Percentiles rank a stretch among this genome's conserved stretches.
Evolutionary conservation across 2,113 vertebrate genomes (phyloP).

Genomic region (Eptesicus fuscus): DNA sequence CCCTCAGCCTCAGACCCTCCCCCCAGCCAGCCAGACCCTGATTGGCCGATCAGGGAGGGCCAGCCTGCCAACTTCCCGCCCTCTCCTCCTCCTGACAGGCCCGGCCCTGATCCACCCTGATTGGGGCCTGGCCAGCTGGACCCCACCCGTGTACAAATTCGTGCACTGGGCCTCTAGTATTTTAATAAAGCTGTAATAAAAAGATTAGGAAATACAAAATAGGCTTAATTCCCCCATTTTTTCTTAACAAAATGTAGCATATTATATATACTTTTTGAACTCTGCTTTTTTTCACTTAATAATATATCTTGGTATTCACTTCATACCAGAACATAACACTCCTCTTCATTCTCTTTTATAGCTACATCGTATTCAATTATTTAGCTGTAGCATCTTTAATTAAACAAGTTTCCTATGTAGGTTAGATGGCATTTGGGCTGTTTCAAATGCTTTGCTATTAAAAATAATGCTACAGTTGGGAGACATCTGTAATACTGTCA

Average conservation of each 20-base stretch:
- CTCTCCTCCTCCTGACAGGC: too few species aligned
- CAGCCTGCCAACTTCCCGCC: too few species aligned
- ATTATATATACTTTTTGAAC: neutral
- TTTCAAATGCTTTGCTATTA: constrained; percentile 19
- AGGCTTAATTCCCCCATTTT: neutral
- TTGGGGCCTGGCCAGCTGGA: too few species aligned
- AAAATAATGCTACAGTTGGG: neutral
- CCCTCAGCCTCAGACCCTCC: too few species aligned
- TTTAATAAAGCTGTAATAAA: neutral
- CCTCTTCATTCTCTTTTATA: neutral
- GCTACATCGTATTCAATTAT: neutral
- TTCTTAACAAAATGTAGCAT: neutral
- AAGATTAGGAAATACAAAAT: neutral
- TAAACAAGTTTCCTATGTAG: neutral
- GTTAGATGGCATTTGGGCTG: neutral
- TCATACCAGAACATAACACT: neutral
- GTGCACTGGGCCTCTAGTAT: neutral
- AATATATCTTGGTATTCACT: neutral
- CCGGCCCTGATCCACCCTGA: too few species aligned
- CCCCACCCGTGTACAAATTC: too few species aligned
- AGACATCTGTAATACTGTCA: too few species aligned
- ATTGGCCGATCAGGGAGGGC: too few species aligned
- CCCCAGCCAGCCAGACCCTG: too few species aligned
- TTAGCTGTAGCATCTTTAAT: neutral
- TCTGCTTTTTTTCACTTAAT: neutral